phyloP scores from a whole-genome alignment of 2,888 invertebrate genomes.

The Clistopyga incitator region DNA sequence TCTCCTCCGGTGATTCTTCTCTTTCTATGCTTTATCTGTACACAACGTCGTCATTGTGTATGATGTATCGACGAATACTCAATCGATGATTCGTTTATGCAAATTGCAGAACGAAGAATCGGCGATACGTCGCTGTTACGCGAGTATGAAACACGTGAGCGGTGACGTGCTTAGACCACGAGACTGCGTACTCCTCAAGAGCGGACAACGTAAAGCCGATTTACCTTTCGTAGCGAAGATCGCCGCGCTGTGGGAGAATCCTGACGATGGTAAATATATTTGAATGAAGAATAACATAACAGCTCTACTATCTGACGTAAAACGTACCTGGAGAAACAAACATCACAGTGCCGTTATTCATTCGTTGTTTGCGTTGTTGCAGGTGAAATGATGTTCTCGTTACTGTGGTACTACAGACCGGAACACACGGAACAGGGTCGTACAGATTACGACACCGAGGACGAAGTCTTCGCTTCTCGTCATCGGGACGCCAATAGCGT shows the following conservation, averaged over 20 bases:
- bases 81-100: conserved; percentile 41
- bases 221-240: conserved; percentile 98
- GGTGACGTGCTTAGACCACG: conserved; percentile 94
- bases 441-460: conserved; percentile 91
- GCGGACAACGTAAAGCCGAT: conserved; percentile 92
- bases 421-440: conserved; percentile 98
- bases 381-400: conserved; percentile 99
- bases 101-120: conserved; percentile 89
- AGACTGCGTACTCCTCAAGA: conserved; percentile 96
- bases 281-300: conserved; percentile 16
- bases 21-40: background rate
- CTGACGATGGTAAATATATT: conserved; percentile 91
- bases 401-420: conserved; percentile 98
- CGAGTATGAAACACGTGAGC: conserved; percentile 93
- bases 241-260: conserved; percentile 97
- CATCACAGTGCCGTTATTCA: conserved; percentile 25
- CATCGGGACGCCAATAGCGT: conserved; percentile 98
- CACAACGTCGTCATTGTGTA: background rate
- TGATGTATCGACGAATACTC: conserved; percentile 31
- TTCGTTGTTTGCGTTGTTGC: conserved; percentile 70
- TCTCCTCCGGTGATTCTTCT: background rate
- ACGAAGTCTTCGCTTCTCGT: conserved; percentile 97
- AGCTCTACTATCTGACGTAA: conserved; percentile 7
- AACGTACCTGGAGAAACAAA: conserved; percentile 27
- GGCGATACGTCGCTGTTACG: conserved; percentile 93